These are phyloP conservation scores for Microtus ochrogaster DNA, from an alignment of 2,113 vertebrate species.

Conservation along the genomic window DNA sequence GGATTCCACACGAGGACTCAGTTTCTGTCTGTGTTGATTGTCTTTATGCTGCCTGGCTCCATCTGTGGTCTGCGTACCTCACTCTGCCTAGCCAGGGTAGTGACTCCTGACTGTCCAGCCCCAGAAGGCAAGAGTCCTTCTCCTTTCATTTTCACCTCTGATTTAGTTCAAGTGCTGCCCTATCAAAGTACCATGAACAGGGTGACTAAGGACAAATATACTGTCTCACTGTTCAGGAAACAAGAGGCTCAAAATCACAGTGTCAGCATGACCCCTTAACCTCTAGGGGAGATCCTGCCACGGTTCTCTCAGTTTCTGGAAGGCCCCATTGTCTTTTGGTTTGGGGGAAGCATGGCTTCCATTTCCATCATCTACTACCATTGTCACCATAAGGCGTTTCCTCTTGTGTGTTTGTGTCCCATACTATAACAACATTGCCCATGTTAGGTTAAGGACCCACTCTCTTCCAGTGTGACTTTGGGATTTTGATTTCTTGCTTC, in stretches of 20 bases:
- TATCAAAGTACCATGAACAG: neutral
- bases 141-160: neutral
- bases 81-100: neutral
- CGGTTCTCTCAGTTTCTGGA: neutral
- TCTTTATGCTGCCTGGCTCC: neutral
- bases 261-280: neutral
- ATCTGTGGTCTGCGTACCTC: neutral
- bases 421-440: neutral
- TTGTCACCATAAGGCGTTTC: accelerated
- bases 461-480: neutral
- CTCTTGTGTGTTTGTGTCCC: neutral
- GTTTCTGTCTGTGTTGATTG: neutral
- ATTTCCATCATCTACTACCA: neutral
- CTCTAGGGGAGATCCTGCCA: neutral
- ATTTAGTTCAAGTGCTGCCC: neutral
- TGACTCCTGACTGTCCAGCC: neutral
- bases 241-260: neutral
- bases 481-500: neutral
- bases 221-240: neutral
- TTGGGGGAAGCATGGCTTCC: neutral
- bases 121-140: neutral
- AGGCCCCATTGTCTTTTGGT: neutral
- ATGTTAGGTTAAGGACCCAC: neutral
- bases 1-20: neutral
- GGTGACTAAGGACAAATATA: neutral